These are phyloP conservation scores for Oxycera nigricornis DNA, from an alignment of 2,888 invertebrate genomes.

Conservation along the genomic window DNA sequence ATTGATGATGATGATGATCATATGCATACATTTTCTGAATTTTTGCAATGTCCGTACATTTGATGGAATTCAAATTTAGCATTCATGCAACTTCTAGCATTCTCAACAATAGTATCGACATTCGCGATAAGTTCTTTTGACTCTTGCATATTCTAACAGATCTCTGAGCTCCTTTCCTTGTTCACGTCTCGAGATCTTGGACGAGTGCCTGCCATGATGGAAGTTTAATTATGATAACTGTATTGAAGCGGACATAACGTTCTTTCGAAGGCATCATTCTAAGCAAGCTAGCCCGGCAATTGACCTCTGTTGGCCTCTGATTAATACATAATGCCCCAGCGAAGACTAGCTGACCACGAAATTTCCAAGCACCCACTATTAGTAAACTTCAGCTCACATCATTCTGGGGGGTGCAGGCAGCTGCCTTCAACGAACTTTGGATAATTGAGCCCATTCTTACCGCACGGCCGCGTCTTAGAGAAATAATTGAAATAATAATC, in stretches of 20 bases:
- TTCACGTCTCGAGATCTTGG: too few relatives aligned
- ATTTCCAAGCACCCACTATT: background rate
- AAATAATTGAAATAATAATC: slow-evolving; percentile 19
- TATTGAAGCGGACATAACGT: slow-evolving; percentile 10
- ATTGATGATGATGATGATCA: too few relatives aligned
- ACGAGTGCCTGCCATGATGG: slow-evolving; percentile 10
- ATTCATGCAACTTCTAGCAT: too few relatives aligned
- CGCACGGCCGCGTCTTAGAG: background rate
- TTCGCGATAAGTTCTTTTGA: too few relatives aligned
- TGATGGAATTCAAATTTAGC: too few relatives aligned
- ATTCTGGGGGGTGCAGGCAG: slow-evolving; percentile 12
- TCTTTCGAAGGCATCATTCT: background rate
- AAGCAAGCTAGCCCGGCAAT: background rate
- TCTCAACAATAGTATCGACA: too few relatives aligned
- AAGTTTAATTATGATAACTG: slow-evolving; percentile 38
- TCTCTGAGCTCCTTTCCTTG: too few relatives aligned
- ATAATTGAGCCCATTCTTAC: background rate
- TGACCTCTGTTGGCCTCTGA: background rate
- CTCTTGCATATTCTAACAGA: too few relatives aligned
- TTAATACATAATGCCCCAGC: slow-evolving; percentile 1
- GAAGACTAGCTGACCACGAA: background rate
- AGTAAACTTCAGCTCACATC: background rate
- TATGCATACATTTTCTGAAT: too few relatives aligned
- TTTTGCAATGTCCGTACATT: too few relatives aligned
- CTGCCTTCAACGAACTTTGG: background rate